Conservation (phyloP, 2,888 invertebrate species). For the Athetis lepigone region DNA sequence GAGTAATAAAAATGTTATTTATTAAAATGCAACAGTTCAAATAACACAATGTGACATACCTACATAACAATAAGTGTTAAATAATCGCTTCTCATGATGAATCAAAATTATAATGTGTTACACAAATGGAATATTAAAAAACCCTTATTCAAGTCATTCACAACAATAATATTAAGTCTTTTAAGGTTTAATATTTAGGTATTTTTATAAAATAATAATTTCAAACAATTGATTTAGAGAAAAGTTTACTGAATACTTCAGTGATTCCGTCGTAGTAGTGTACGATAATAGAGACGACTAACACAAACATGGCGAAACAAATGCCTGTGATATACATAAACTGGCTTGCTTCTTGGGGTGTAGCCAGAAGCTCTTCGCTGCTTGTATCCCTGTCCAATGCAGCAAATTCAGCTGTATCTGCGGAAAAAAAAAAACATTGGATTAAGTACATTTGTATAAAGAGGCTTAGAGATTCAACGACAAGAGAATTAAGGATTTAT, state of each 20-base stretch:
- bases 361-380: conserved; percentile 87
- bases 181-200: conserved; percentile 51
- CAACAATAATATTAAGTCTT: conserved; percentile 62
- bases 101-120: conserved; percentile 57
- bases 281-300: conserved; percentile 91
- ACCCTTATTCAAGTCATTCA: conserved; percentile 51
- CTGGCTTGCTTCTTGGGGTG: conserved; percentile 91
- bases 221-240: conserved; percentile 67
- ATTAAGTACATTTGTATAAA: too few relatives aligned
- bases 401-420: conserved; percentile 88
- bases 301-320: conserved; percentile 91
- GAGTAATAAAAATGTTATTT: conserved; percentile 70
- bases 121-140: conserved; percentile 52
- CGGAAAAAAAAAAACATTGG: conserved; percentile 27
- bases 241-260: conserved; percentile 73
- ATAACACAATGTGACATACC: conserved; percentile 70
- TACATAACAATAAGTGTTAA: conserved; percentile 69
- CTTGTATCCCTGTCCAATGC: conserved; percentile 87
- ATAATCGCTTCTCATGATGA: conserved; percentile 46
- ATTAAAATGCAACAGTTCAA: conserved; percentile 72
- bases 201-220: conserved; percentile 24
- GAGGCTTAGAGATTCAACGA: too few relatives aligned
- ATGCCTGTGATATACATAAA: conserved; percentile 91
- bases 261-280: conserved; percentile 88
- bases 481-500: too few relatives aligned